Evolutionary conservation across 2,113 vertebrate species (phyloP).

Genomic region (human (Homo sapiens)): DNA sequence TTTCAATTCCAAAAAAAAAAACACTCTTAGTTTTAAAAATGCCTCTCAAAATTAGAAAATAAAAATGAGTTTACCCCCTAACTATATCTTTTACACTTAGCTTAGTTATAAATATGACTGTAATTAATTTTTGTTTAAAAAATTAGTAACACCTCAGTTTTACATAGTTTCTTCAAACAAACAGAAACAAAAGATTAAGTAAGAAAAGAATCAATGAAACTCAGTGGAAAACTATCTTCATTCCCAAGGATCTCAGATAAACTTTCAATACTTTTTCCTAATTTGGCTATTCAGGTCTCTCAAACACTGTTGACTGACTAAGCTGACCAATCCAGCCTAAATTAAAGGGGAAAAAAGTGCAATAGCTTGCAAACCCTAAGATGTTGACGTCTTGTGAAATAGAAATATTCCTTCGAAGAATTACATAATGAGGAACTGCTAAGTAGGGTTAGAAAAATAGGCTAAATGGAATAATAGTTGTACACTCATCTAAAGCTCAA

Average conservation of each 20-base stretch:
- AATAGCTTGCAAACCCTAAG: background rate
- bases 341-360: background rate
- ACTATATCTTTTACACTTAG: background rate
- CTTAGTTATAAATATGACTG: background rate
- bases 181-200: slow-evolving; percentile 3
- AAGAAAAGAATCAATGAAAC: background rate
- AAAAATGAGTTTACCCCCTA: background rate
- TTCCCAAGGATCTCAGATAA: background rate
- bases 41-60: slow-evolving; percentile 32
- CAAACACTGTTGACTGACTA: background rate
- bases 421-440: background rate
- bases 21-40: slow-evolving; percentile 33
- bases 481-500: background rate
- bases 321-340: background rate
- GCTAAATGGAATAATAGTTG: background rate
- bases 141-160: background rate
- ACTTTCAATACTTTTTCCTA: background rate
- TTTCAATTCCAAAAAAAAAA: slow-evolving; percentile 44
- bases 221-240: background rate
- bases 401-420: background rate
- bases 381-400: background rate
- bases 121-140: slow-evolving; percentile 38
- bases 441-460: background rate
- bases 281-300: background rate
- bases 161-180: slow-evolving; percentile 25